Conservation (phyloP, 1,140 invertebrate genomes). For the Cydia fagiglandana region DNA sequence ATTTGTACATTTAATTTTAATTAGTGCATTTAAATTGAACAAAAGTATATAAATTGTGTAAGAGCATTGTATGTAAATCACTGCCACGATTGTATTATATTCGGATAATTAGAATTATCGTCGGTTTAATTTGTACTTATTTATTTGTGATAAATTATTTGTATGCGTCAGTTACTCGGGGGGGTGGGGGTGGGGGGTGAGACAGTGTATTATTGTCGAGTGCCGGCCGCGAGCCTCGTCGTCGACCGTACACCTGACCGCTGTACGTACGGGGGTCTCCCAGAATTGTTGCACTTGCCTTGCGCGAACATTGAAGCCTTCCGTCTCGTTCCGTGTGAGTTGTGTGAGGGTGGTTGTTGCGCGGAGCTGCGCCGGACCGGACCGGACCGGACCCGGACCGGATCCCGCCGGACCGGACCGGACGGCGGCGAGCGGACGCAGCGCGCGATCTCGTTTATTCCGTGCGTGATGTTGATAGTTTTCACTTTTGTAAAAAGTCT, state of each 20-base stretch:
- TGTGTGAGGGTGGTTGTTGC: slow-evolving; percentile 23
- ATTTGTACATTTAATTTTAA: slow-evolving; percentile 44
- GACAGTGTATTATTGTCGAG: slow-evolving; percentile 43
- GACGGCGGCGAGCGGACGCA: slow-evolving; percentile 36
- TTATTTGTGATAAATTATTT: slow-evolving; percentile 50
- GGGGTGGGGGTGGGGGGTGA: slow-evolving; percentile 38
- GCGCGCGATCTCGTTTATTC: slow-evolving; percentile 65
- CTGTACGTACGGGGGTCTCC: slow-evolving; percentile 1
- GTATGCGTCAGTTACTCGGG: slow-evolving; percentile 32
- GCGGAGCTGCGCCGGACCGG: background rate
- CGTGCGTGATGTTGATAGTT: slow-evolving; percentile 77
- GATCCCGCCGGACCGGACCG: slow-evolving; percentile 33
- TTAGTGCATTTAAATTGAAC: slow-evolving; percentile 67
- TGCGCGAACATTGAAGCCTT: slow-evolving; percentile 34
- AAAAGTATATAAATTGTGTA: slow-evolving; percentile 52
- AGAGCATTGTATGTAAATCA: slow-evolving; percentile 53
- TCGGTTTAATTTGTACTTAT: slow-evolving; percentile 53
- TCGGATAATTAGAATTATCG: slow-evolving; percentile 41
- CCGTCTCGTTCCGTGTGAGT: slow-evolving; percentile 24
- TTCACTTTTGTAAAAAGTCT: slow-evolving; percentile 81
- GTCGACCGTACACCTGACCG: background rate
- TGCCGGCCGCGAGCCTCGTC: background rate
- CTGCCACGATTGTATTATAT: slow-evolving; percentile 58
- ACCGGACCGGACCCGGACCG: slow-evolving; percentile 29
- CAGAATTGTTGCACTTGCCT: slow-evolving; percentile 36